Percentiles rank a stretch among this genome's conserved stretches.
These are phyloP conservation scores for Motacilla tschutschensis DNA, from an alignment of 2,113 vertebrate species.

Conservation along the genomic window DNA sequence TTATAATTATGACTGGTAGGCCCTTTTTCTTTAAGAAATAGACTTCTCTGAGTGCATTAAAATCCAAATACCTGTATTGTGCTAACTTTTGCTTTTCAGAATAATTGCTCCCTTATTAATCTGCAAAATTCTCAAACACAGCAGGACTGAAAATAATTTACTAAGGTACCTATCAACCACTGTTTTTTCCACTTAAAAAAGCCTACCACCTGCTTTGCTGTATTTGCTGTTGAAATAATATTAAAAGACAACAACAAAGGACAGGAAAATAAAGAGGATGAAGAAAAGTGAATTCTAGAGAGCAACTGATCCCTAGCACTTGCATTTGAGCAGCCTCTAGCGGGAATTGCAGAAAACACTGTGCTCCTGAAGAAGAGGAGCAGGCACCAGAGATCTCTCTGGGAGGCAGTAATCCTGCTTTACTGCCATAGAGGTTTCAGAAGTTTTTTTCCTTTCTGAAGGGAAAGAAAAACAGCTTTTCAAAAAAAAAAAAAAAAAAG, in stretches of 20 bases:
- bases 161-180: not conserved
- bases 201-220: not conserved
- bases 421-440: not conserved
- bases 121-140: slow-evolving; percentile 6
- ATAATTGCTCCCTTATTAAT: slow-evolving; percentile 9
- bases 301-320: not conserved
- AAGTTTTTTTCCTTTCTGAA: not conserved
- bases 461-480: not conserved
- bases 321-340: slow-evolving; percentile 70
- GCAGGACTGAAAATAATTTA: not conserved
- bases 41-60: not conserved
- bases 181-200: not conserved
- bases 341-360: slow-evolving; percentile 43
- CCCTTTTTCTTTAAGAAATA: not conserved
- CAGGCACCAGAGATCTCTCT: not conserved
- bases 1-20: not conserved
- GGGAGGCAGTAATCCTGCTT: not conserved
- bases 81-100: slow-evolving; percentile 10
- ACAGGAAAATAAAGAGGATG: not conserved
- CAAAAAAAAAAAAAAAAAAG: not conserved
- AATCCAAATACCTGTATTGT: not conserved
- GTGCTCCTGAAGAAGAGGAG: not conserved
- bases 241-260: slow-evolving; percentile 12
- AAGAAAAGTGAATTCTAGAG: not conserved
- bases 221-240: not conserved